Conservation (phyloP, 37 sponge, comb jelly and placozoan genomes). For the Dysidea cf. avara region DNA sequence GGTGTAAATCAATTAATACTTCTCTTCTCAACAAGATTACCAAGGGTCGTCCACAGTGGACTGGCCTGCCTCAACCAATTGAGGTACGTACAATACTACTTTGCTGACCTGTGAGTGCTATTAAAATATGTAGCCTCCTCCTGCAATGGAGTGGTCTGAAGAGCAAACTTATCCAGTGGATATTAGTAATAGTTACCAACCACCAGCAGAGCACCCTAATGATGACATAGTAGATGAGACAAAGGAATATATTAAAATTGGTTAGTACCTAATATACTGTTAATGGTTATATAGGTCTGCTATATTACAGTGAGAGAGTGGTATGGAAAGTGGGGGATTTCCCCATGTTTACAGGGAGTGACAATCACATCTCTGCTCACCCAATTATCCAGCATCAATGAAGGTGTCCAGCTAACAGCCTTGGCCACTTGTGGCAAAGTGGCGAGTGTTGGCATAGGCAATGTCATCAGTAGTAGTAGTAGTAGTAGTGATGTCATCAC, state of each 20-base stretch:
- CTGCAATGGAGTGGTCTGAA: background rate
- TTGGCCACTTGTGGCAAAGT: slow-evolving; percentile 18
- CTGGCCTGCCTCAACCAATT: slow-evolving; percentile 44
- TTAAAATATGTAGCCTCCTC: background rate
- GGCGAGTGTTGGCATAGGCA: no score
- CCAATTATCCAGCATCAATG: slow-evolving; percentile 29
- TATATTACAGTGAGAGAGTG: slow-evolving; percentile 54
- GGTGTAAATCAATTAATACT: slow-evolving; percentile 12
- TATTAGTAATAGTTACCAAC: background rate
- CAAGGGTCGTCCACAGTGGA: slow-evolving; percentile 54
- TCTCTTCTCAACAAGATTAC: background rate
- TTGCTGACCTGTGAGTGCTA: background rate
- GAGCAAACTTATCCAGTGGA: slow-evolving; percentile 24
- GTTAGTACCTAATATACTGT: background rate
- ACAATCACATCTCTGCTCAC: slow-evolving; percentile 2
- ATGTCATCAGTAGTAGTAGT: no score
- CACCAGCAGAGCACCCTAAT: background rate
- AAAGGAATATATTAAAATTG: background rate
- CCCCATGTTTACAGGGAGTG: slow-evolving; percentile 15
- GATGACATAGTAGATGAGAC: no score
- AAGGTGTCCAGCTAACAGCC: slow-evolving; percentile 33
- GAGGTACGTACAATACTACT: slow-evolving; percentile 13
- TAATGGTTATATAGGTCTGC: background rate
- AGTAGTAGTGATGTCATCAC: no score
- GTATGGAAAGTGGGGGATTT: slow-evolving; percentile 40